These are phyloP conservation scores for Lagria hirta DNA, from an alignment of 2,888 invertebrate genomes.

Conservation along the genomic window DNA sequence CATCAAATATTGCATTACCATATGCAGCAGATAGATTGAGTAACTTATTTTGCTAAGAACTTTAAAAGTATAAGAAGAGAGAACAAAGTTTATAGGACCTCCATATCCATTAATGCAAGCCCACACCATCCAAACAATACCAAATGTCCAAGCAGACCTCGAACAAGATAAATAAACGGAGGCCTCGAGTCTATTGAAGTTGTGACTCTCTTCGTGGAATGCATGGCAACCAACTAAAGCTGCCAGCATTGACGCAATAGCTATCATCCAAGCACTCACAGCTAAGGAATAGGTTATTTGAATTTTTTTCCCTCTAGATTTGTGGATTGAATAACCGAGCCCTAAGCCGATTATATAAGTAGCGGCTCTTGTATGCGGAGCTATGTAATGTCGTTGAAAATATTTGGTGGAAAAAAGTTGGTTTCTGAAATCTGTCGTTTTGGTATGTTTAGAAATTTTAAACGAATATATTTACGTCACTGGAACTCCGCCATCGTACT, in stretches of 20 bases:
- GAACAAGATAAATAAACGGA: conserved; percentile 52
- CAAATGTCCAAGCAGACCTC: conserved; percentile 55
- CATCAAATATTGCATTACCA: conserved; percentile 42
- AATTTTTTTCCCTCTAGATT: conserved; percentile 40
- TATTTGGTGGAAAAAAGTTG: conserved; percentile 37
- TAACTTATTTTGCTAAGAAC: conserved; percentile 48
- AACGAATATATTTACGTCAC: conserved; percentile 50
- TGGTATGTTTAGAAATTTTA: conserved; percentile 1
- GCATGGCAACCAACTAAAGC: conserved; percentile 41
- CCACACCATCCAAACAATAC: conserved; percentile 57
- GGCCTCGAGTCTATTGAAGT: conserved; percentile 46
- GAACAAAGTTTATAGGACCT: conserved; percentile 42
- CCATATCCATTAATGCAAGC: conserved; percentile 57
- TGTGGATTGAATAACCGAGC: conserved; percentile 43
- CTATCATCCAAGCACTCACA: conserved; percentile 36
- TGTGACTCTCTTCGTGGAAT: conserved; percentile 44
- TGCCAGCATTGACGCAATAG: conserved; percentile 35
- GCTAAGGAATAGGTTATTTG: conserved; percentile 34
- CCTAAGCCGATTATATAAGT: conserved; percentile 49
- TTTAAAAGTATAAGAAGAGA: conserved; percentile 42
- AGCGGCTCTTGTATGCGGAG: conserved; percentile 46
- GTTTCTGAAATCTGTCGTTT: conserved; percentile 38
- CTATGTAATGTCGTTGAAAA: conserved; percentile 45
- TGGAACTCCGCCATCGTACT: conserved; percentile 46
- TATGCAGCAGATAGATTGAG: conserved; percentile 47